Conservation (phyloP, 2,888 invertebrate species). For the Rhamnusium bicolor region DNA sequence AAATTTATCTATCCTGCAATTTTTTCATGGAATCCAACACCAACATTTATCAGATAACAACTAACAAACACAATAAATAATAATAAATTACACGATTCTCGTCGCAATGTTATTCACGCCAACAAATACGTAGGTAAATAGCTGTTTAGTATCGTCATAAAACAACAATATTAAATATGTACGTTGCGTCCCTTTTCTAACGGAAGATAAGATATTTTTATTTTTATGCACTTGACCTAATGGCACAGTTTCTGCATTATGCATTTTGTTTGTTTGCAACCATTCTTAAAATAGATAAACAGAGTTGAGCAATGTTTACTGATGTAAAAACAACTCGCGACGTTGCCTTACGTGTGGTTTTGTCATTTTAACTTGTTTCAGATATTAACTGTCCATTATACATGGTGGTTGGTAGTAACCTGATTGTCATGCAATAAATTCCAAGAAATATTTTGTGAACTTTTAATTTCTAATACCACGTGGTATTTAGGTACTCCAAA, state of each 20-base stretch:
- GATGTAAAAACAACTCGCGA: constrained; percentile 20
- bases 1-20: not conserved
- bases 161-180: not conserved
- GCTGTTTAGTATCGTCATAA: not conserved
- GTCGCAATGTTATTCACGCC: not conserved
- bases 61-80: constrained; percentile 26
- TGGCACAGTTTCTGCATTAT: constrained; percentile 46
- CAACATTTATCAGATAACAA: not conserved
- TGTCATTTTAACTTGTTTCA: not conserved
- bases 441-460: not conserved
- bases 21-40: not conserved
- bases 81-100: constrained; percentile 2
- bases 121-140: constrained; percentile 9
- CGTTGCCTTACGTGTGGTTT: not conserved
- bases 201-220: constrained; percentile 32
- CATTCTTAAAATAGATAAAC: constrained; percentile 46
- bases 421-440: not conserved
- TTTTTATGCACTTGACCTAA: constrained; percentile 51
- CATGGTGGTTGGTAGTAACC: too few relatives aligned
- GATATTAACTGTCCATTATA: not conserved
- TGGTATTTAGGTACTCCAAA: not conserved
- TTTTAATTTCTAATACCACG: not conserved
- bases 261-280: constrained; percentile 41
- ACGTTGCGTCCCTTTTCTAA: not conserved
- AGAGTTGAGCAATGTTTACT: constrained; percentile 45